Conservation (phyloP, 2,888 invertebrate species). For the Meiosimyza platycephala region DNA sequence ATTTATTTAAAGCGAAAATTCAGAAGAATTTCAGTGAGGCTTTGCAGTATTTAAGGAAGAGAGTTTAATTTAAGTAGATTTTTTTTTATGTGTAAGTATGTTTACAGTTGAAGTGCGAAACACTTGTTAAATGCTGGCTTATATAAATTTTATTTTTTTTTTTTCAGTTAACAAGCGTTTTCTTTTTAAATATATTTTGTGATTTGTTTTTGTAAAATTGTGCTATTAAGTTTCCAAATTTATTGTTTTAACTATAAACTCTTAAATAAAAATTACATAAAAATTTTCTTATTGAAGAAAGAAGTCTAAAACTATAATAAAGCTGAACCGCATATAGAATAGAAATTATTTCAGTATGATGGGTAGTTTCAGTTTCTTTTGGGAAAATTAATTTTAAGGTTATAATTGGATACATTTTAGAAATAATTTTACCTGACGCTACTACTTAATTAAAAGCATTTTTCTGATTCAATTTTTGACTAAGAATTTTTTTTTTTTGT, state of each 20-base stretch:
- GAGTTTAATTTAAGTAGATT: background rate
- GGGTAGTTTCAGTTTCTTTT: slow-evolving; percentile 40
- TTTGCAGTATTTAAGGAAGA: slow-evolving; percentile 38
- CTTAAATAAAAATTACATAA: no score
- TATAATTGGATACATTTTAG: slow-evolving; percentile 41
- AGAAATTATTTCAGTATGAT: slow-evolving; percentile 67
- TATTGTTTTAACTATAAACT: background rate
- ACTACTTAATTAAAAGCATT: no score
- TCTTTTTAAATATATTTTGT: background rate
- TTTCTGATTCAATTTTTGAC: no score
- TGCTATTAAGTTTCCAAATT: background rate
- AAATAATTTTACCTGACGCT: no score
- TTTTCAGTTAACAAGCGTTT: background rate
- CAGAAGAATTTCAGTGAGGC: slow-evolving; percentile 65
- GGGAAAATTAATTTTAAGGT: background rate
- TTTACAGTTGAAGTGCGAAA: background rate
- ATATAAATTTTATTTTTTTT: background rate
- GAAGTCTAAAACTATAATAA: slow-evolving; percentile 58
- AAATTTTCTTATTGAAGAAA: background rate
- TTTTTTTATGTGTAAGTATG: background rate
- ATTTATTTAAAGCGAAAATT: slow-evolving; percentile 6
- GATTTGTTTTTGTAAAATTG: background rate
- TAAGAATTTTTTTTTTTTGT: no score
- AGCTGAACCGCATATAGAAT: slow-evolving; percentile 69
- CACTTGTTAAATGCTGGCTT: background rate